Base-by-base conservation (phyloP, 2,888 invertebrate species). In the Eledona agricola region DNA sequence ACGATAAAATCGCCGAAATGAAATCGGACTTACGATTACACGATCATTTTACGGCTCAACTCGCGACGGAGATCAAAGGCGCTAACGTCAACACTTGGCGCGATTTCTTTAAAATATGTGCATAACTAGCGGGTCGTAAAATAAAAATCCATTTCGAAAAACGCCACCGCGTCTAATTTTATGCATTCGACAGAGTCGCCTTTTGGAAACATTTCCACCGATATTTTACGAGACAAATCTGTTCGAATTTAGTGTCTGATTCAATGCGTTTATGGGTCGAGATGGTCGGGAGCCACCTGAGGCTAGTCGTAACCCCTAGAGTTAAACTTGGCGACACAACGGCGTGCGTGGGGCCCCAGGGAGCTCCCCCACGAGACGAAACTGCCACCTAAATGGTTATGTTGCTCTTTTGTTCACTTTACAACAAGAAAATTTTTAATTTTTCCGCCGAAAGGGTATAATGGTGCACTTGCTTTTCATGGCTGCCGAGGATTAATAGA, bases 331-430 rank as follows among this genome's bases (percentile, higher is more conserved):
- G 60, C 62, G 62, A 62, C 62, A 62, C 57, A 56, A 57, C 53
- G 59, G 57, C 59, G 59, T 58, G 58, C 59, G 51, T 54, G 58
- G 38, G 55, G 56, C 58, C 56, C 56, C 55, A 50, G 42, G 56
- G 54, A 54, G 49, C 59, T 57, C 57, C 58, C 51, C 53, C 38
- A 47, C 40, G 42, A 47, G 34, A 29, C 31, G 40, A 45, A 57
- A 57, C 37, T 58, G 58, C 58, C 58, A 49, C 58, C 59, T 60
- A 62, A 62, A 64, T 59, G 59, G 62, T 63, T 62, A 65, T 63
- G 64, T 59, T 56, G 51, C 52, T 58, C 59, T 60, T 60, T 65
- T 65, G 63, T 65, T 61, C 52, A 47, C 49, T 51, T 38, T 52
- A 55, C 57, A 57, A 56, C 51, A 55, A 26, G 55, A 55, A 50